phyloP scores from a whole-genome alignment of 1,140 invertebrate genomes.

The Drosophila aff. region DNA sequence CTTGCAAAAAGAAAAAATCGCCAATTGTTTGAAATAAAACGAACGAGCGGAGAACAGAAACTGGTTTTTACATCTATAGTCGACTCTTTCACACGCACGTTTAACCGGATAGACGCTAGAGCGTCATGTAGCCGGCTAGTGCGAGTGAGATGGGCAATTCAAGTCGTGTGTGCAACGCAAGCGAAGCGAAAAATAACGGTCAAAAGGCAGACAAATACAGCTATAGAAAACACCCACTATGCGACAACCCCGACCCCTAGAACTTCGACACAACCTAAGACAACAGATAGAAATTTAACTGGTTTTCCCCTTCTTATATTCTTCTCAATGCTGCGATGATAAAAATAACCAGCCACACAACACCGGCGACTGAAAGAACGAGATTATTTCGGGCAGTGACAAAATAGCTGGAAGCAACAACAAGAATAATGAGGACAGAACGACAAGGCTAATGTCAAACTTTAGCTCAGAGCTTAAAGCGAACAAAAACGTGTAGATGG shows the following conservation, averaged over 20 bases:
- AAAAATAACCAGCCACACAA: slow-evolving; percentile 24
- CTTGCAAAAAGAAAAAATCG: slow-evolving; percentile 67
- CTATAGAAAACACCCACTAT: slow-evolving; percentile 49
- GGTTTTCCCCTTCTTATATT: slow-evolving; percentile 23
- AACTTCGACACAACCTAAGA: slow-evolving; percentile 59
- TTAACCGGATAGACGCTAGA: slow-evolving; percentile 6
- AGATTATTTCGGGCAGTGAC: slow-evolving; percentile 71
- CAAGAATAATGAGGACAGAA: slow-evolving; percentile 33
- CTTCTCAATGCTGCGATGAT: slow-evolving; percentile 14
- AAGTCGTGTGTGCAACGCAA: slow-evolving; percentile 45
- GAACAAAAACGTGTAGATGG: slow-evolving; percentile 45
- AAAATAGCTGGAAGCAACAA: slow-evolving; percentile 62
- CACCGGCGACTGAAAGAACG: slow-evolving; percentile 11
- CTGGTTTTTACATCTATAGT: slow-evolving; percentile 62
- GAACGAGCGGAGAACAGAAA: slow-evolving; percentile 37
- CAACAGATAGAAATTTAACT: slow-evolving; percentile 72
- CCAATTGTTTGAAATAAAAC: slow-evolving; percentile 76
- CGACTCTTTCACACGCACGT: slow-evolving; percentile 51
- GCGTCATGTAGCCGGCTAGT: slow-evolving; percentile 38
- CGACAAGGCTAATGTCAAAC: slow-evolving; percentile 57
- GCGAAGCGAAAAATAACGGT: slow-evolving; percentile 74
- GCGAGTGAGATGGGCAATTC: slow-evolving; percentile 21
- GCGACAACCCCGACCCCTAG: not conserved
- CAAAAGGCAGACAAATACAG: slow-evolving; percentile 42
- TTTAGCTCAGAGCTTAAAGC: slow-evolving; percentile 66